These are phyloP conservation scores for Meles meles DNA, from an alignment of 2,113 vertebrate genomes.

Conservation along the genomic window DNA sequence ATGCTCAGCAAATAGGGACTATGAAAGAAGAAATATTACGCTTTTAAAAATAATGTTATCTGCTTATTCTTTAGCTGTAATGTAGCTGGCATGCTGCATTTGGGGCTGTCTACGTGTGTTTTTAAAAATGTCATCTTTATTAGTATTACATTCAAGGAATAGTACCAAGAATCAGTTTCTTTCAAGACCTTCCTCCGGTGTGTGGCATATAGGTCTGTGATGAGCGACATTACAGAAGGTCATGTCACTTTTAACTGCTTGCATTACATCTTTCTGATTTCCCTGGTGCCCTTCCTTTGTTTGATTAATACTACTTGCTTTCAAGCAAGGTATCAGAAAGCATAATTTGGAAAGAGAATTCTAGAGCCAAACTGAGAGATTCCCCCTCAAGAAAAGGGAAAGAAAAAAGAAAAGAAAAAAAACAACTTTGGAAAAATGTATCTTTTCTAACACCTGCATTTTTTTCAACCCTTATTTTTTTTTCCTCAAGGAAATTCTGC, in stretches of 20 bases:
- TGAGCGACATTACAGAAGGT: constrained; percentile 98
- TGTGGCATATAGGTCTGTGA: constrained; percentile 90
- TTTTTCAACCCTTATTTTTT: constrained; percentile 7
- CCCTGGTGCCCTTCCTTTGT: constrained; percentile 88
- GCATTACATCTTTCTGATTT: constrained; percentile 96
- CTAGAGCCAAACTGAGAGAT: constrained; percentile 53
- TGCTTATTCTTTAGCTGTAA: constrained; percentile 39
- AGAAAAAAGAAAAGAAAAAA: background rate
- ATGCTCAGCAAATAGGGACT: constrained; percentile 7
- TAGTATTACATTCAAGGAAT: constrained; percentile 78
- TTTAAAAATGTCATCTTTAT: constrained; percentile 82
- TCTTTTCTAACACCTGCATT: constrained; percentile 40
- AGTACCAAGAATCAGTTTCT: constrained; percentile 77
- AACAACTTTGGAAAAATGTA: constrained; percentile 1
- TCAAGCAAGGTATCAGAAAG: constrained; percentile 79
- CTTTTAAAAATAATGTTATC: constrained; percentile 42
- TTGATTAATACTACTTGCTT: constrained; percentile 86
- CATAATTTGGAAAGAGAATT: constrained; percentile 78
- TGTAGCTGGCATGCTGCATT: constrained; percentile 47
- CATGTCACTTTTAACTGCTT: constrained; percentile 98
- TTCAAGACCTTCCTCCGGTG: constrained; percentile 78
- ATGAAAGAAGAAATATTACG: constrained; percentile 39
- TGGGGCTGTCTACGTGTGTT: constrained; percentile 61
- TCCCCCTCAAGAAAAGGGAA: background rate
- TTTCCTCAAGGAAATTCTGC: background rate